Conservation (phyloP, 1,140 invertebrate species). For the Andricus grossulariae region DNA sequence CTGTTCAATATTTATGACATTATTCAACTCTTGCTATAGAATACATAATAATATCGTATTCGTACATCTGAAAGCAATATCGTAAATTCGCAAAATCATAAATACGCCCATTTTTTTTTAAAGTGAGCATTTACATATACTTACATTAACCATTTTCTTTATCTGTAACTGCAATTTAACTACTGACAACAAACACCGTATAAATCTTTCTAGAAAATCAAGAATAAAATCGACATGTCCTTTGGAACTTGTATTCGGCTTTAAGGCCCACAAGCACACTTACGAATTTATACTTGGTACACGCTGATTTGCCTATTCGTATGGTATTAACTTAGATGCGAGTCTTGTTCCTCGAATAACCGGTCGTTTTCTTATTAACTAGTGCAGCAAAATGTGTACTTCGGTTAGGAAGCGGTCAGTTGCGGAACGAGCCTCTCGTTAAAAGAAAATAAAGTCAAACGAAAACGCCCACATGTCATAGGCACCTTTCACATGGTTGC, state of each 20-base stretch:
- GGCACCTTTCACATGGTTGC: slow-evolving; percentile 43
- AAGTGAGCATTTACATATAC: not conserved
- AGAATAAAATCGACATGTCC: slow-evolving; percentile 20
- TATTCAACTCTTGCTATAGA: not conserved
- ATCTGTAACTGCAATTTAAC: slow-evolving; percentile 20
- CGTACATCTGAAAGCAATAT: not conserved
- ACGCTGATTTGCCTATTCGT: slow-evolving; percentile 4
- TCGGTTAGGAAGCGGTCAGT: slow-evolving; percentile 13
- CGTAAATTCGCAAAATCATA: slow-evolving; percentile 11
- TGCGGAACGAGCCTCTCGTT: slow-evolving; percentile 16
- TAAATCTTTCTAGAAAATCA: not conserved
- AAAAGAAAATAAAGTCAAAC: slow-evolving; percentile 32
- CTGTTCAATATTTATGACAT: no score
- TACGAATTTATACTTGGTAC: slow-evolving; percentile 14
- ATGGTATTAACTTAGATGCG: slow-evolving; percentile 1
- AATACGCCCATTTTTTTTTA: not conserved
- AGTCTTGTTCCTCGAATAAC: slow-evolving; percentile 26
- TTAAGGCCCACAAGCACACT: slow-evolving; percentile 20
- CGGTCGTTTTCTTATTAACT: slow-evolving; percentile 30
- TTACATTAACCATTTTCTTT: slow-evolving; percentile 16
- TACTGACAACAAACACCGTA: not conserved
- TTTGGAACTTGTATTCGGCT: slow-evolving; percentile 2
- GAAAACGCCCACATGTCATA: slow-evolving; percentile 48
- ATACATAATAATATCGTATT: not conserved
- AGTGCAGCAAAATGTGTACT: slow-evolving; percentile 26